Percentiles rank a stretch among this genome's conserved stretches.
Conservation (phyloP, 1,140 invertebrate species). For the Calliopsis andreniformis region DNA sequence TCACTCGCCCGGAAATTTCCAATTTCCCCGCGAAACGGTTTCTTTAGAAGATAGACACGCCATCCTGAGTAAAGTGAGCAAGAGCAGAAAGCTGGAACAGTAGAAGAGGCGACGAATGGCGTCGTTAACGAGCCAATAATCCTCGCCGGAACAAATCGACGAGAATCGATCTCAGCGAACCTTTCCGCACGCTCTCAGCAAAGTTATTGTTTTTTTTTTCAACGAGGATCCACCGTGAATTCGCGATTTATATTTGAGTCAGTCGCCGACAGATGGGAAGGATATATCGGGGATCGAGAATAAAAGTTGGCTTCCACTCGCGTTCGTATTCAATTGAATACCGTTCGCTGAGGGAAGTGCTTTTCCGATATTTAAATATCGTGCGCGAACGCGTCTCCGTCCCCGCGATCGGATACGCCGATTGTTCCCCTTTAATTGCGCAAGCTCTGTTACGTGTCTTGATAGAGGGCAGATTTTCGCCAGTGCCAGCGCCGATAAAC, state of each 20-base stretch:
- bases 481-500: not conserved
- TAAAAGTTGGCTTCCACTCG: conserved; percentile 63
- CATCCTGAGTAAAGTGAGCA: too few species aligned
- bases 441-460: conserved; percentile 21
- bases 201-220: conserved; percentile 4
- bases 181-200: not conserved
- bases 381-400: conserved; percentile 4
- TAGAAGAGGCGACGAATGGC: not conserved
- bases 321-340: conserved; percentile 61
- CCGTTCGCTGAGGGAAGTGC: conserved; percentile 46
- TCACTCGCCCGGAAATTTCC: conserved; percentile 12
- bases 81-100: too few species aligned
- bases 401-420: conserved; percentile 12
- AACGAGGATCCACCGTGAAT: conserved; percentile 23
- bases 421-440: conserved; percentile 14
- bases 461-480: not conserved
- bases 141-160: conserved; percentile 28
- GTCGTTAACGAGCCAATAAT: conserved; percentile 55
- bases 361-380: conserved; percentile 69
- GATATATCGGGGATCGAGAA: conserved; percentile 61
- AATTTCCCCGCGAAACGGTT: not conserved
- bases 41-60: too few species aligned
- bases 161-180: conserved; percentile 2
- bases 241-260: conserved; percentile 60
- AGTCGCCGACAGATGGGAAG: conserved; percentile 57